Evolutionary conservation across 2,113 vertebrate genomes (phyloP), one percentile per base, ranked within the genome.

Genomic region (Phylloscopus trochilus): DNA sequence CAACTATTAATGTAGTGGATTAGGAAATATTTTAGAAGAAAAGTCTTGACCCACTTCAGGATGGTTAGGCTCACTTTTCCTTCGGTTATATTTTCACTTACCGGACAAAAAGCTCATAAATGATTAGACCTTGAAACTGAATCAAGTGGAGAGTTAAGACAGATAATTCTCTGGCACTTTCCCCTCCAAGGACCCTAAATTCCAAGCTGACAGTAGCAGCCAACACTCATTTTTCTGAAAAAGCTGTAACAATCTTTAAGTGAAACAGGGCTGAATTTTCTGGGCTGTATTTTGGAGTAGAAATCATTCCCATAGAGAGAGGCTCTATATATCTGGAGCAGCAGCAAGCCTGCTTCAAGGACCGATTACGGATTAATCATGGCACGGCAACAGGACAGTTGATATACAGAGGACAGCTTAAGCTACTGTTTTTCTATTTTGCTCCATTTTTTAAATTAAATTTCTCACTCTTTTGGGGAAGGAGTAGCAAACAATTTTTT

Each of bases 51-150:
- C 78, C 74, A 91, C 44, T 79, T 95, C 64, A 62, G 66, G 43
- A 59, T 28, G 28, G 69, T 46, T 93, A 69, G 33, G 84, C 53
- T 97, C 69, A 75, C 82, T 93, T 94, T 66, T 96, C 64, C 60
- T 63, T 74, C 56, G 64, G 69, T 89, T 92, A 37, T 87, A 92
- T 93, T 92, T 95, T 95, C 89, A 87, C 90, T 94, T 83, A 60
- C 15, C 7, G 21, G 84, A 91, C 89, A 92, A 84, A 94, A 80
- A 89, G 60, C 58, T 91, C 55, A 5, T 91, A 92, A 97, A 93
- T 43, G 69, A 51, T 85, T 87, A 87, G 95, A 87, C 94, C 95
- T 97, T 97, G 96, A 94, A 95, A 93, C 69, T 92, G 89, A 95
- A 87, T 79, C 82, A 89, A 95, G 64, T 35, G 26, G 60, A 92